Percentiles rank a stretch among this genome's conserved stretches.
Conservation (phyloP, 2,888 invertebrate species). For the Hybos culiciformis region DNA sequence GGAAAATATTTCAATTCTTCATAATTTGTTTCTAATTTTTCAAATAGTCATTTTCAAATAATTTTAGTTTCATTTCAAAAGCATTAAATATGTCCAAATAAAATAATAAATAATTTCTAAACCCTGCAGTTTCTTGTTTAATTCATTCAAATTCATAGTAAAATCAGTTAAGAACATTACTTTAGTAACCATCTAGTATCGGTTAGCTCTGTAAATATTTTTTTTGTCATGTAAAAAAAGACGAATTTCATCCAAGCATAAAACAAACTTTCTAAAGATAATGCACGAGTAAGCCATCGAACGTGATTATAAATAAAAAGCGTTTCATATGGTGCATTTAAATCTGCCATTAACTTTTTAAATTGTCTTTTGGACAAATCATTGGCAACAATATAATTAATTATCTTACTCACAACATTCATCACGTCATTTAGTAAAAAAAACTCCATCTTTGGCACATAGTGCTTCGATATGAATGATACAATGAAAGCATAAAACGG, state of each 20-base stretch:
- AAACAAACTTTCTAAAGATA: background rate
- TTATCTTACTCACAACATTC: background rate
- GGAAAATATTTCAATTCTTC: background rate
- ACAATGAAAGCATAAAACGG: background rate
- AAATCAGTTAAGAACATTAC: slow-evolving; percentile 1
- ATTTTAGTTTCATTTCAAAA: background rate
- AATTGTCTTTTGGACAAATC: background rate
- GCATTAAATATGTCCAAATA: background rate
- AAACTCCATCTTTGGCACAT: background rate
- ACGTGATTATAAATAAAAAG: slow-evolving; percentile 2
- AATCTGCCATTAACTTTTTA: background rate
- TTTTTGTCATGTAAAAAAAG: background rate
- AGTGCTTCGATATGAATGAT: background rate
- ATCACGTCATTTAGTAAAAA: background rate
- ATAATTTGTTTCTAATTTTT: background rate
- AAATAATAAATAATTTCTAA: background rate
- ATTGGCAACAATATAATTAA: background rate
- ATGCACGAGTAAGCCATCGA: background rate
- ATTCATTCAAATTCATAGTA: background rate
- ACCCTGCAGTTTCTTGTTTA: background rate
- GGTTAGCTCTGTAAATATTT: slow-evolving; percentile 1
- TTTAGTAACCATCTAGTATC: background rate
- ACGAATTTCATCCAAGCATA: background rate
- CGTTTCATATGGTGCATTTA: background rate
- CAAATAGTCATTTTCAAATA: background rate